Evolutionary conservation across 2,113 vertebrate species (phyloP).

Genomic region (Podarcis raffonei): DNA sequence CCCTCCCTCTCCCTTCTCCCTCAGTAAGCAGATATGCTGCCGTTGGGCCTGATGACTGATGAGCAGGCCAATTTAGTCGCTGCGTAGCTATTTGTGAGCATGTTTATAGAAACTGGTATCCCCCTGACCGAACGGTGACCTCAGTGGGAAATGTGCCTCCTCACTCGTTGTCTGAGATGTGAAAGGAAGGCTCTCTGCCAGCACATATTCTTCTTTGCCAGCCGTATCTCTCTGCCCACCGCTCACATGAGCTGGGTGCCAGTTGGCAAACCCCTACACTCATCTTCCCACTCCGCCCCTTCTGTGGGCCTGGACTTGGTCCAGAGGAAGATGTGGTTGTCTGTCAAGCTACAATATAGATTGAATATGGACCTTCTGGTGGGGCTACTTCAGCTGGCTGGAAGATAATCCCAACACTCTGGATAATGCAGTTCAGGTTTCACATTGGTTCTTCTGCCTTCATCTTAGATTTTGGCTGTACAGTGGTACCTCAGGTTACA

Average conservation of each 20-base stretch:
- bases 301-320: neutral
- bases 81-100: neutral
- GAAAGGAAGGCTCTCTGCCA: neutral
- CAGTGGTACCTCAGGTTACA: no score
- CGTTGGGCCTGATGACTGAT: neutral
- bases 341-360: neutral
- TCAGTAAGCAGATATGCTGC: neutral
- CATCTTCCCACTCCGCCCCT: no score
- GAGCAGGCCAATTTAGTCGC: neutral
- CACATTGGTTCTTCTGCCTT: neutral
- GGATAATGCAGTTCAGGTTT: neutral
- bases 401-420: neutral
- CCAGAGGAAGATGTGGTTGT: neutral
- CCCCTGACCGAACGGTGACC: neutral
- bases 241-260: neutral
- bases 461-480: neutral
- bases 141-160: neutral
- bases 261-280: neutral
- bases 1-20: neutral
- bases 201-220: neutral
- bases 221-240: neutral
- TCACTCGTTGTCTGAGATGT: neutral
- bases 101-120: slow-evolving; percentile 7
- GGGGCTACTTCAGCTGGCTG: neutral
- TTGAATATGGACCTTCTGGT: neutral